A percentile compares a stretch with the other conserved stretches of the same genome.
These are phyloP conservation scores for Alviniconcha strummeri DNA, from an alignment of 2,888 invertebrate genomes.

Conservation along the genomic window DNA sequence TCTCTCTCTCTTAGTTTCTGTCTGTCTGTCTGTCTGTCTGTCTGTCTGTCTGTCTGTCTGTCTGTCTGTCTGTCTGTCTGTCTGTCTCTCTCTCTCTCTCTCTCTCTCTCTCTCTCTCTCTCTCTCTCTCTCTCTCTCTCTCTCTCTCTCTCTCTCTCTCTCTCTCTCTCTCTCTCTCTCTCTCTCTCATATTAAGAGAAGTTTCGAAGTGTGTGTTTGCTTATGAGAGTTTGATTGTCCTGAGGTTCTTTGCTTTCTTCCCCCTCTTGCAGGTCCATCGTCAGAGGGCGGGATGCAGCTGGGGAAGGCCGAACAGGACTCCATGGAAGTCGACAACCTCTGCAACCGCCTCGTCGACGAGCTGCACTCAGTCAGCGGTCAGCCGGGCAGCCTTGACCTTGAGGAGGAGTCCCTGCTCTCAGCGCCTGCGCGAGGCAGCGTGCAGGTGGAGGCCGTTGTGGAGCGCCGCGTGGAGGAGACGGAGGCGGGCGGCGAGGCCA, in stretches of 20 bases:
- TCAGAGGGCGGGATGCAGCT: conserved; percentile 6
- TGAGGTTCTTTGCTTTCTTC: too few species aligned
- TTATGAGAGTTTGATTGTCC: too few species aligned
- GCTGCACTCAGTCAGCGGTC: background rate
- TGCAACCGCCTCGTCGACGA: conserved; percentile 40
- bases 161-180: too few species aligned
- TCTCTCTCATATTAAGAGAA: too few species aligned
- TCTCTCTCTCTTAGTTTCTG: background rate
- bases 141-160: too few species aligned
- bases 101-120: background rate
- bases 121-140: background rate
- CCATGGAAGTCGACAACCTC: conserved; percentile 41
- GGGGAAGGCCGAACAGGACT: conserved; percentile 28
- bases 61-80: background rate
- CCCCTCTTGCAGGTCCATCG: too few species aligned
- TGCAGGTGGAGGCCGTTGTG: conserved; percentile 23
- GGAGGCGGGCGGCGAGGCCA: conserved; percentile 38
- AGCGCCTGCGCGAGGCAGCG: background rate
- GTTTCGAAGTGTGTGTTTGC: too few species aligned
- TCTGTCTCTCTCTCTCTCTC: background rate
- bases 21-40: background rate
- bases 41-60: background rate
- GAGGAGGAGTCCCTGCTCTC: background rate
- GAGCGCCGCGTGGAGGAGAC: conserved; percentile 26
- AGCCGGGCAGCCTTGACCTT: background rate